Percentiles rank a stretch among this genome's conserved stretches.
Conservation (phyloP, 1,140 invertebrate species). For the Chironomus tepperi region DNA sequence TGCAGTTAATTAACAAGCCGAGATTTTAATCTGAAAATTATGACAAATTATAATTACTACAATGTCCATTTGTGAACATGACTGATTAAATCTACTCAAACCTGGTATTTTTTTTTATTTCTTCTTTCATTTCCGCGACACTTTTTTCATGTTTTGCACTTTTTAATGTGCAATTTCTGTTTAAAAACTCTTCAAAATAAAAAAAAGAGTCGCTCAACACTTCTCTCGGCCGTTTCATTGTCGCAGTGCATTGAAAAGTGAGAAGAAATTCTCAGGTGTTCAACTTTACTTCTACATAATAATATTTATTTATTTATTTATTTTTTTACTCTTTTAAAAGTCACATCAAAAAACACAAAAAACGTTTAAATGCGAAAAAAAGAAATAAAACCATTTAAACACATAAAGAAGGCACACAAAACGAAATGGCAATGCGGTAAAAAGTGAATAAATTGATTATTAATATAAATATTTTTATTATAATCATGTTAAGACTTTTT, state of each 20-base stretch:
- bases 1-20: neutral
- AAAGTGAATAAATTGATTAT: slow-evolving; percentile 24
- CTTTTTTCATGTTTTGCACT: neutral
- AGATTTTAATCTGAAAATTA: neutral
- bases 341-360: no score
- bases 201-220: neutral
- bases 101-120: neutral
- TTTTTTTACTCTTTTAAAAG: neutral
- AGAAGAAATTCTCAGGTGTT: slow-evolving; percentile 22
- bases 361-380: no score
- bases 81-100: neutral
- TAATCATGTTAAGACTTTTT: neutral
- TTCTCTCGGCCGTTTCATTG: neutral
- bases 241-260: neutral
- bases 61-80: neutral
- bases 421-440: neutral
- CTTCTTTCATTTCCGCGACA: neutral
- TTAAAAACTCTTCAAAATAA: neutral
- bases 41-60: slow-evolving; percentile 2
- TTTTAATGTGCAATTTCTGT: neutral
- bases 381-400: no score
- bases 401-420: neutral
- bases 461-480: slow-evolving; percentile 22
- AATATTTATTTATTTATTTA: neutral
- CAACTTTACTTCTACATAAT: neutral